Conservation (phyloP, 2,113 vertebrate species). For the Bolborhynchus lineola region DNA sequence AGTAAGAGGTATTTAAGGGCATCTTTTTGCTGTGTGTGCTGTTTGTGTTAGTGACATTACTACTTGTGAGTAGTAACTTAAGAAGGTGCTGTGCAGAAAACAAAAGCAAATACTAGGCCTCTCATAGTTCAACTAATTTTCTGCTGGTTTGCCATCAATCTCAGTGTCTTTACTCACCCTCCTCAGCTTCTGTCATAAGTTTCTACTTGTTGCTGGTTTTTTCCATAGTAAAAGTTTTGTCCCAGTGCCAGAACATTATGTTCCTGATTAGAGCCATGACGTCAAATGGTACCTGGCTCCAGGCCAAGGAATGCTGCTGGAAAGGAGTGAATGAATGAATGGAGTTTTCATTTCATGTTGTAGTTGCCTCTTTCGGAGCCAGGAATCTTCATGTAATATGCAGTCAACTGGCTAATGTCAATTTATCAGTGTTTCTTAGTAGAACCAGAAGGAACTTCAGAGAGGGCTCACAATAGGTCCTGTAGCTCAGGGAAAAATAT, state of each 20-base stretch:
- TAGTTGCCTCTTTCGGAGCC: not conserved
- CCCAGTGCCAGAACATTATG: conserved; percentile 76
- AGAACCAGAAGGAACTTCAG: not conserved
- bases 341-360: not conserved
- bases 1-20: not conserved
- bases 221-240: conserved; percentile 54
- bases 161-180: not conserved
- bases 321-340: conserved; percentile 57
- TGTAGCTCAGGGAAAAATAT: not conserved
- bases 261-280: conserved; percentile 75
- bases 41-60: not conserved
- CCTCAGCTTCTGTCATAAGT: not conserved
- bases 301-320: conserved; percentile 68
- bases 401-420: not conserved
- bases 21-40: not conserved
- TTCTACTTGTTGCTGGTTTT: conserved; percentile 4
- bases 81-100: not conserved
- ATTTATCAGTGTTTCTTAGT: not conserved
- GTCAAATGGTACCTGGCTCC: conserved; percentile 75
- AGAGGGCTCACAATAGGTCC: not conserved
- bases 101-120: not conserved
- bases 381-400: not conserved
- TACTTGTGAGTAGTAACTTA: not conserved
- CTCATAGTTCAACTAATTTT: not conserved
- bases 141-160: not conserved